Base-by-base conservation (phyloP, 2,113 vertebrate species). In the Syrmaticus mikado region DNA sequence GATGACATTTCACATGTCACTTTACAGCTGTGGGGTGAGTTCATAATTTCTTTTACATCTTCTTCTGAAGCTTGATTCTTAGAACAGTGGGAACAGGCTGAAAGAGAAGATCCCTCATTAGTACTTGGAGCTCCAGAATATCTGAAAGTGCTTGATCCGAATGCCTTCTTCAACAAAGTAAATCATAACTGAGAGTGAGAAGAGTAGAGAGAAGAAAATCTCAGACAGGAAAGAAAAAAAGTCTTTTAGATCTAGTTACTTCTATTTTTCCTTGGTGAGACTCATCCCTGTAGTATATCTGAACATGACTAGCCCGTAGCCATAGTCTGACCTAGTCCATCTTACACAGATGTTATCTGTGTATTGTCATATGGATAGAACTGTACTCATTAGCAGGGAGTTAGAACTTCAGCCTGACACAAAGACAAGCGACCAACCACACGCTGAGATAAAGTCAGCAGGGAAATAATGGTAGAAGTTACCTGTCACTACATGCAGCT, bases 21-120 rank as follows among this genome's bases (percentile, higher is more conserved):
- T 89, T 81, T 92, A 41, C 36, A 61, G 32, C 24, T 77, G n/a
- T 36, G 0, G 1, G 62, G 14, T 48, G 27, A 5, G 76, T 93
- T 94, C 0, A 3, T 40, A 3, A 3, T 27, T 43, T 86, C 91
- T 81, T 95, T 93, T 52, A 46, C 34, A 20, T 6, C 27, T 68
- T 81, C 83, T 64, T 20, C 52, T 1, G 48, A 70, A 36, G 90
- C 79, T 41, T 52, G 84, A 80, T 1, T 10, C 36, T 61, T 92
- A 34, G 9, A 43, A 19, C 58, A 68, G 61, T 2, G 53, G 89
- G 85, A 83, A 76, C 83, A 92, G 70, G 43, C 96, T 97, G 85
- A 43, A 96, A 94, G 60, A 94, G 36, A 90, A 93, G 71, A 75
- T 30, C 10, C 3, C 6, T 30, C 28, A 11, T 93, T 83, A 94